Base-by-base conservation (phyloP, 2,888 invertebrate genomes). In the Syritta pipiens region DNA sequence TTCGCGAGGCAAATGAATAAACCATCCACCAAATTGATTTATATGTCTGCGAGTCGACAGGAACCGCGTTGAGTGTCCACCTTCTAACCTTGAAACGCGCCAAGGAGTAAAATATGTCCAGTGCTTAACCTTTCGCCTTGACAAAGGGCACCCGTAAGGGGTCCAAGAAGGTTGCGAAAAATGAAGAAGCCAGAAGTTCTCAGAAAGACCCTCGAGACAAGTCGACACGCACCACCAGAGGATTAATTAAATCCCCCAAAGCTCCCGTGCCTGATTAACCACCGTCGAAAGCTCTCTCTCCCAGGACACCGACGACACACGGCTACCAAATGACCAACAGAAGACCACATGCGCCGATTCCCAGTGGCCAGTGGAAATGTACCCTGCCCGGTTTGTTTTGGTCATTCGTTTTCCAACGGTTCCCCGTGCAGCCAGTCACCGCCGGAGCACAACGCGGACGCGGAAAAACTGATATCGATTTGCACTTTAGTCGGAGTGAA, bases 311-410 rank as follows among this genome's bases (percentile, higher is more conserved):
- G 17, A 26, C 4, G 32, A n/a, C n/a, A n/a, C n/a, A n/a, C n/a
- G n/a, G n/a, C n/a, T n/a, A 2, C n/a, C 19, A 65, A 30, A 4
- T 77, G 77, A 60, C 77, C 72, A 63, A 10, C 4, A 2, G 17
- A 32, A 55, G 40, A 49, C 72, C 79, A 79, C 72, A 79, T 79
- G 79, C 79, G 79, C 79, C 12, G 37, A 51, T 44, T 62, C 55
- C 14, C 55, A 48, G 42, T 44, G 72, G 37, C 74, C 55, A 74
- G 62, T 60, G 49, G 60, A 49, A 55, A 42, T 44, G 30, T 37
- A 19, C 71, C 30, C 17, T 60, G 67, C 65, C 57, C 67, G 81
- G 44, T 76, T 76, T 81, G 81, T 81, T 81, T 81, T 81, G 81
- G 81, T 76, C 81, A 81, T 60, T 81, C 67, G 76, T 49, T 53